Base-by-base conservation (phyloP, 2,888 invertebrate genomes). In the Epirrhoe tristata region DNA sequence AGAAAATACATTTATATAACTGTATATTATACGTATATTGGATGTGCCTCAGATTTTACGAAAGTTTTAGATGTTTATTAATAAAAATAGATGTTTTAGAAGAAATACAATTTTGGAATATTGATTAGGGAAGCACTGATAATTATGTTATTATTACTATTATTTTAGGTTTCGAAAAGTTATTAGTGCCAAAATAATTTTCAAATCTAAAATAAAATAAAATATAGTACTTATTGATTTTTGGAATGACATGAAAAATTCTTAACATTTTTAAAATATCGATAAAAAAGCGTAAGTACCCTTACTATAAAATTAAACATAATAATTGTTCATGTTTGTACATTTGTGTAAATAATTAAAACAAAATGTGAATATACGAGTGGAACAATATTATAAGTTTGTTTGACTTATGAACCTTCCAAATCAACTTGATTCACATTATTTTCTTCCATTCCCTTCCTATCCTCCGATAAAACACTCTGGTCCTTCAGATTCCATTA, bases 1-100 rank as follows among this genome's bases (percentile, higher is more conserved):
- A 78, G 75, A 71, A 79, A 79, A 80, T 82, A 80, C 74, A 72
- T 76, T 70, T 77, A 76, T 59, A 75, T 66, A 63, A 84, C 74
- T 86, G 80, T 85, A 82, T 79, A 68, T 77, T 78, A 86, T 90
- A 91, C 90, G 88, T 90, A 91, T 89, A 87, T 88, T 89, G 84
- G 88, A 91, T 88, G 93, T 93, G 92, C 92, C 92, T 92, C 90
- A 87, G 87, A 91, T 86, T 90, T 90, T 91, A 89, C 89, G 82
- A 87, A 84, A 83, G 74, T 79, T 83, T 82, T 84, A 88, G 83
- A 89, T 85, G 86, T 90, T 89, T 90, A 88, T 88, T 2, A 58
- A 61, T 62, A 52, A 57, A n/a, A 54, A 52, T 72, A 86, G 75
- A 76, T 81, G 84, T 84, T 69, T 73, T 71, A 63, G 78, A 83